Base-by-base conservation (phyloP, 1,140 invertebrate species). In the Ptiloglossa arizonensis region DNA sequence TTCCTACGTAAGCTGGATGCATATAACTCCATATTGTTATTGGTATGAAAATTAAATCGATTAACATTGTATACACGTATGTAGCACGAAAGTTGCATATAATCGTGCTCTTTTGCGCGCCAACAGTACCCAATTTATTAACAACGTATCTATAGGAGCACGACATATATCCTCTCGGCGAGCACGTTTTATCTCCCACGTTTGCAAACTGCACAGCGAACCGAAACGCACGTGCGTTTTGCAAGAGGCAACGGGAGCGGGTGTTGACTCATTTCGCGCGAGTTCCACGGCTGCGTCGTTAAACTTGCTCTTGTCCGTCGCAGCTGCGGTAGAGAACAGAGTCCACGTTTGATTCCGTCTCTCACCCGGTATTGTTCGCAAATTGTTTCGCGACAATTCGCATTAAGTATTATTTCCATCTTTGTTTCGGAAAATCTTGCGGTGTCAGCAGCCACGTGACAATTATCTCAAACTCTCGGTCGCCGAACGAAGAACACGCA, bases 251-350 rank as follows among this genome's bases (percentile, higher is more conserved):
- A 66, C 29, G 60, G 41, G 46, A 52, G 64, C 52, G 59, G 24
- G 48, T 52, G 67, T 79, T 85, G 83, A 85, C 74, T 85, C 83
- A 85, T 81, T 85, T 85, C 56, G 68, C 41, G 60, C 57, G 62
- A 83, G 50, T 77, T 84, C 68, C 68, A 71, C 52, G 74, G 32
- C 59, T 68, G 56, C n/a, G 38, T 38, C 57, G 78, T 35, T 15
- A 44, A 27, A 56, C 19, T 68, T 15, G 24, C 17, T 82, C 38
- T 81, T 66, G 57, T 54, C 22, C 41, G 41, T 22, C 54, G 68
- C 84, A 85, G 84, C 84, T 85, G 84, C 62, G 56, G 13, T n/a
- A 48, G 32, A 78, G 84, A 54, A 38, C 84, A 85, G 80, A 86
- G 84, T 86, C 83, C 84, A 79, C 11, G 62, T 27, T 44, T 44